A percentile compares a stretch with the other conserved stretches of the same genome.
phyloP scores from a whole-genome alignment of 2,797 vertebrate species.

The Clarias platycephalus region DNA sequence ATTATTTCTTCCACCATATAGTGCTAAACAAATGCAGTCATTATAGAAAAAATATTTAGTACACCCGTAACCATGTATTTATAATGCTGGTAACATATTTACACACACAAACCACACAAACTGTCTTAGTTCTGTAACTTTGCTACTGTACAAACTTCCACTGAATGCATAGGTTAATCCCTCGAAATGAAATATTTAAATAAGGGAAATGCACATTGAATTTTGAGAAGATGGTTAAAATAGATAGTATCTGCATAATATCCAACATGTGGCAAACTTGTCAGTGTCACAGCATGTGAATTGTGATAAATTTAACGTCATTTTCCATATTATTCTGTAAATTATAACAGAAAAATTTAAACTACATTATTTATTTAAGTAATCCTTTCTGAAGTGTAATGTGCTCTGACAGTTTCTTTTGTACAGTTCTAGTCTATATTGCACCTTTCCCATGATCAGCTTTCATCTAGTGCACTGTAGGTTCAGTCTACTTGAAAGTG shows the following conservation, averaged over 20 bases:
- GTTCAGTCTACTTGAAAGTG: slow-evolving; percentile 43
- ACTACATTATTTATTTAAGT: background rate
- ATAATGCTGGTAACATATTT: background rate
- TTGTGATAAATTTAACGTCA: background rate
- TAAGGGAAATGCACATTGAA: background rate
- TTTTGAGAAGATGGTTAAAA: background rate
- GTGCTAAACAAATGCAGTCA: background rate
- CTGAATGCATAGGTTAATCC: background rate
- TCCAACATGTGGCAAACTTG: background rate
- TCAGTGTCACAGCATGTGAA: background rate
- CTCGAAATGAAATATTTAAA: background rate
- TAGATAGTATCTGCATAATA: background rate
- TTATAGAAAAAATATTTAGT: background rate
- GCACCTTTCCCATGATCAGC: background rate
- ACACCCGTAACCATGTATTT: background rate
- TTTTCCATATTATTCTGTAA: background rate
- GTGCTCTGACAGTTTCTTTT: slow-evolving; percentile 10
- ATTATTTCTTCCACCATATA: background rate
- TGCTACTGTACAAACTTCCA: background rate
- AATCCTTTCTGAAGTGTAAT: background rate
- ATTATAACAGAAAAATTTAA: background rate
- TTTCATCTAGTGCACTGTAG: slow-evolving; percentile 15
- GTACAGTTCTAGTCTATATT: background rate
- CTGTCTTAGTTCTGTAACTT: background rate
- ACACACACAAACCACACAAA: background rate